These are phyloP conservation scores for Chalcis sispes DNA, from an alignment of 2,888 invertebrate genomes.

Conservation along the genomic window DNA sequence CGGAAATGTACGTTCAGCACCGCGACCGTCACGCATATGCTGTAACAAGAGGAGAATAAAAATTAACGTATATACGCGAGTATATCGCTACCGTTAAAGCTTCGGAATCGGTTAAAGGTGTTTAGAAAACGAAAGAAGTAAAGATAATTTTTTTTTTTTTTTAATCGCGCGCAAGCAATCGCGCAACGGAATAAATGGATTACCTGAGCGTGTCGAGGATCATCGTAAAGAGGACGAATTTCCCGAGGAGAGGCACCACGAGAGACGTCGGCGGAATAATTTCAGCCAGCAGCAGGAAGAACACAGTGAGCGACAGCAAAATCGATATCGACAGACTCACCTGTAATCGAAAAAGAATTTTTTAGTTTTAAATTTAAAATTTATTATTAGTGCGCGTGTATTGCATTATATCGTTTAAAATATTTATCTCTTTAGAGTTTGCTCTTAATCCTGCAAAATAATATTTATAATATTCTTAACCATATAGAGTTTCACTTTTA, in stretches of 20 bases:
- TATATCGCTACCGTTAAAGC: neutral
- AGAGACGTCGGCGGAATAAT: conserved; percentile 94
- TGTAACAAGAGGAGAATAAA: conserved; percentile 73
- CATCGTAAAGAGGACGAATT: conserved; percentile 97
- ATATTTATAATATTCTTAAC: no score
- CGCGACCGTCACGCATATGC: conserved; percentile 96
- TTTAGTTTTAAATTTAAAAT: neutral
- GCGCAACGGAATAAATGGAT: conserved; percentile 56
- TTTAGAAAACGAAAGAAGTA: no score
- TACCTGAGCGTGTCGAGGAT: conserved; percentile 96
- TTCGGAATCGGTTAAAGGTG: neutral
- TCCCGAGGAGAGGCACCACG: conserved; percentile 94
- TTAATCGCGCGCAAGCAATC: no score
- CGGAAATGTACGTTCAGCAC: conserved; percentile 98
- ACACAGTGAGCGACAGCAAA: conserved; percentile 95
- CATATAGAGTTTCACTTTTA: no score
- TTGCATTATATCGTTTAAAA: no score
- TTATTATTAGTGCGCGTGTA: neutral
- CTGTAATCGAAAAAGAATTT: conserved; percentile 66
- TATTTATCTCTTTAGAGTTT: no score
- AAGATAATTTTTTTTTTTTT: no score
- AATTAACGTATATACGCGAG: neutral
- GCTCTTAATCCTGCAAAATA: no score
- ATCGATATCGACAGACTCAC: conserved; percentile 98
- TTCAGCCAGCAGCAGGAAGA: conserved; percentile 94